These are phyloP conservation scores for Uloborus plumipes DNA, from an alignment of 2,888 invertebrate species.

Conservation along the genomic window DNA sequence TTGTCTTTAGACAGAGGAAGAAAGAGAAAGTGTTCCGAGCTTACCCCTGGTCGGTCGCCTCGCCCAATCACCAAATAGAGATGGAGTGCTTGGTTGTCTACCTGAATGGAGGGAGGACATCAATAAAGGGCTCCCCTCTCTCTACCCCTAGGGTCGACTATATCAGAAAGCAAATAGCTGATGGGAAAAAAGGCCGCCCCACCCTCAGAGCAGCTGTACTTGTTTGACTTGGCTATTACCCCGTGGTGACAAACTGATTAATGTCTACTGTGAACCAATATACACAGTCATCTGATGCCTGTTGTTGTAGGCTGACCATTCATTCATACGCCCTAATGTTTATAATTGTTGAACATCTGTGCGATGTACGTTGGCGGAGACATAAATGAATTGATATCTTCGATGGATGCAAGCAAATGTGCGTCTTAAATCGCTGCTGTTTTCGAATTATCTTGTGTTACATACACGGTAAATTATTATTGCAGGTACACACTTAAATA, in stretches of 20 bases:
- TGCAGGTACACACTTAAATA: no score
- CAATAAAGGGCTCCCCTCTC: no score
- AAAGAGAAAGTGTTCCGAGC: background rate
- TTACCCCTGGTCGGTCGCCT: background rate
- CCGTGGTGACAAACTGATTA: constrained; percentile 62
- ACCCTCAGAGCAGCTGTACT: constrained; percentile 45
- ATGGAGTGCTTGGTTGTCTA: constrained; percentile 15
- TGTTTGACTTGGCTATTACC: constrained; percentile 48
- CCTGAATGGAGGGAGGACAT: constrained; percentile 27
- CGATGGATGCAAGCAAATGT: no score
- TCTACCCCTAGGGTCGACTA: constrained; percentile 17
- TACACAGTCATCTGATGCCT: background rate
- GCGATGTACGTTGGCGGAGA: background rate
- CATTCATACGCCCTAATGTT: background rate
- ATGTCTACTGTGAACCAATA: constrained; percentile 12
- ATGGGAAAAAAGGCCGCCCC: constrained; percentile 15
- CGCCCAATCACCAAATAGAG: constrained; percentile 41
- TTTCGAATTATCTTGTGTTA: no score
- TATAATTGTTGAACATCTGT: constrained; percentile 25
- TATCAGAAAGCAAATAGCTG: constrained; percentile 29
- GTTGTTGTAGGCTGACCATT: background rate
- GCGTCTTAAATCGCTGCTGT: no score
- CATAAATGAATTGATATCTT: no score
- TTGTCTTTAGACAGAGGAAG: no score
- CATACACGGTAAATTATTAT: no score